Evolutionary conservation across 2,888 invertebrate species (phyloP), one percentile per base, ranked within the genome.

Genomic region (Phortica magna): DNA sequence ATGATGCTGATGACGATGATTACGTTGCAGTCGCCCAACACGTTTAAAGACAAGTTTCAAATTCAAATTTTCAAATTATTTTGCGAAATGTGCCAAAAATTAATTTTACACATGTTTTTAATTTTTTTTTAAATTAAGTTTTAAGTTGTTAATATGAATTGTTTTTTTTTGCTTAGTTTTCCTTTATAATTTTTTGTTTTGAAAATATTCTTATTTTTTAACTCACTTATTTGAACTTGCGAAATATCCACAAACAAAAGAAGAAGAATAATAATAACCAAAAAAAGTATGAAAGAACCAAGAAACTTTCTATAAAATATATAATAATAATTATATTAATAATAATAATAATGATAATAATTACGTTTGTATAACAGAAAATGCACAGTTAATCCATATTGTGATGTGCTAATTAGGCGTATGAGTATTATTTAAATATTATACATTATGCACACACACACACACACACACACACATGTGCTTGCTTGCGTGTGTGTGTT

Each of bases 31-130:
- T n/a, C n/a, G n/a, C n/a, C n/a, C n/a, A n/a, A 31, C 31, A 31
- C 5, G 31, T 31, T 31, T 31, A 31, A 31, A 31, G 31, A 31
- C 31, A n/a, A 59, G 22, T 9, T 22, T 19, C 59, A 59, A 59
- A 19, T 59, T 59, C 9, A 2, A 2, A 19, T 17, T 4, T 31
- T 31, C 31, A 31, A 31, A 59, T 71, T 55, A 68, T 61, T 77
- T 77, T 83, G 83, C 88, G 79, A 87, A 84, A 84, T 87, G 87
- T 87, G 87, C 87, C 87, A 87, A 87, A 89, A 87, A 87, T 86
- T 87, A 88, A 80, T 83, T 84, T 83, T 81, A 83, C 14, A 14
- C 67, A 64, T 64, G n/a, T 31, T 64, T 53, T 53, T 14, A 14
- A 2, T 31, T 31, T 31, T 31, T 31, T 31, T 31, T 31, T 64